Evolutionary conservation across 1,140 invertebrate genomes (phyloP).

Genomic region (Drosophila trapezifrons): DNA sequence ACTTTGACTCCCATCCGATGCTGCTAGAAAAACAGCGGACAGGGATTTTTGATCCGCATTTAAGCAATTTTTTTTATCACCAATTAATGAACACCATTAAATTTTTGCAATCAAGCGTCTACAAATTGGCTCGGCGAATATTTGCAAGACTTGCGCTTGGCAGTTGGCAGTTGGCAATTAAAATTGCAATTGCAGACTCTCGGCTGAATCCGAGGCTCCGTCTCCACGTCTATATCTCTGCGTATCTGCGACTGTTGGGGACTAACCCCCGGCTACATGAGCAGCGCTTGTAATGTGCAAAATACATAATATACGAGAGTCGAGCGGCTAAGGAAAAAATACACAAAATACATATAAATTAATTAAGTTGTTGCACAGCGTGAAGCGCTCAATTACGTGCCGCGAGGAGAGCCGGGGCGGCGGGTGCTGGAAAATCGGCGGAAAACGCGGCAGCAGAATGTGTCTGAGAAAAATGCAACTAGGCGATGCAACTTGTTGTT

Average conservation of each 20-base stretch:
- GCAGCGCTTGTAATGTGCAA: constrained; percentile 54
- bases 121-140: constrained; percentile 74
- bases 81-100: constrained; percentile 82
- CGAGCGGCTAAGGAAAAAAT: constrained; percentile 32
- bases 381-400: constrained; percentile 77
- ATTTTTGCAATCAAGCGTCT: constrained; percentile 79
- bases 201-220: constrained; percentile 14
- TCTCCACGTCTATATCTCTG: constrained; percentile 20
- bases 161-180: constrained; percentile 66
- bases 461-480: constrained; percentile 81
- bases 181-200: constrained; percentile 74
- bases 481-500: constrained; percentile 70
- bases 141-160: constrained; percentile 66
- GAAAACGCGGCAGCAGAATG: constrained; percentile 58
- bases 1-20: background rate
- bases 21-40: background rate
- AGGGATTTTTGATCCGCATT: constrained; percentile 37
- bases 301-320: constrained; percentile 64
- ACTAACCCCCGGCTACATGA: constrained; percentile 58
- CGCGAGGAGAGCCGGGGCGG: constrained; percentile 2
- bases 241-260: constrained; percentile 21
- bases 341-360: constrained; percentile 70
- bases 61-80: constrained; percentile 63
- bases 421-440: constrained; percentile 12
- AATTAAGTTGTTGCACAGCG: constrained; percentile 82